These are phyloP conservation scores for Xiphias gladius DNA, from an alignment of 2,113 vertebrate genomes.

Conservation along the genomic window DNA sequence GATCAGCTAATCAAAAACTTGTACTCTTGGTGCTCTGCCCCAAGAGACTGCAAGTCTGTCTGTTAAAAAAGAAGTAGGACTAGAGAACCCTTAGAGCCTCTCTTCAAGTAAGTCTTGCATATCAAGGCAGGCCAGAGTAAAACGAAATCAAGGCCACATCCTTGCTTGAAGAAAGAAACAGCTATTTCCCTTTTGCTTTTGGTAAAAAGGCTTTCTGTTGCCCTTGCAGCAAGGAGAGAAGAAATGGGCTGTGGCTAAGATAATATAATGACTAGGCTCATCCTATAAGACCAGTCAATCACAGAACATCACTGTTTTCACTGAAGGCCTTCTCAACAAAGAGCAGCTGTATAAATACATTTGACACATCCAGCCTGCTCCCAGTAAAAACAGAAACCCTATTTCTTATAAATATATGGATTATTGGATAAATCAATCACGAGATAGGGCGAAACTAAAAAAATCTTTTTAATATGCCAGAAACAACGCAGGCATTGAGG, in stretches of 20 bases:
- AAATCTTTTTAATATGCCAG: constrained; percentile 70
- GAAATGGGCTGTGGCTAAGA: constrained; percentile 56
- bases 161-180: constrained; percentile 38
- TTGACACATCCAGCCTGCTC: constrained; percentile 61
- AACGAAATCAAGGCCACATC: constrained; percentile 48
- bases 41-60: constrained; percentile 37
- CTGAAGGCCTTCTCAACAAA: constrained; percentile 67
- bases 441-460: constrained; percentile 62
- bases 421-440: constrained; percentile 81
- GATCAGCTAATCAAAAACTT: constrained; percentile 65
- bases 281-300: constrained; percentile 79
- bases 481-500: constrained; percentile 51
- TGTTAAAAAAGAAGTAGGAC: constrained; percentile 46
- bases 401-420: constrained; percentile 75
- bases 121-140: constrained; percentile 27
- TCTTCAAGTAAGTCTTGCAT: constrained; percentile 34
- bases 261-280: constrained; percentile 65
- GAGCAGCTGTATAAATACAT: constrained; percentile 85
- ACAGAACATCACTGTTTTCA: constrained; percentile 70
- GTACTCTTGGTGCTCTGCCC: constrained; percentile 39
- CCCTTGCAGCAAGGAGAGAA: constrained; percentile 58
- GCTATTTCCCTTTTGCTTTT: constrained; percentile 24
- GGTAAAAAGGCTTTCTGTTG: constrained; percentile 41
- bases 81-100: constrained; percentile 11
- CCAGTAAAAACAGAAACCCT: constrained; percentile 73